Conservation (phyloP, 2,113 vertebrate species). For the Rhinoderma darwinii region DNA sequence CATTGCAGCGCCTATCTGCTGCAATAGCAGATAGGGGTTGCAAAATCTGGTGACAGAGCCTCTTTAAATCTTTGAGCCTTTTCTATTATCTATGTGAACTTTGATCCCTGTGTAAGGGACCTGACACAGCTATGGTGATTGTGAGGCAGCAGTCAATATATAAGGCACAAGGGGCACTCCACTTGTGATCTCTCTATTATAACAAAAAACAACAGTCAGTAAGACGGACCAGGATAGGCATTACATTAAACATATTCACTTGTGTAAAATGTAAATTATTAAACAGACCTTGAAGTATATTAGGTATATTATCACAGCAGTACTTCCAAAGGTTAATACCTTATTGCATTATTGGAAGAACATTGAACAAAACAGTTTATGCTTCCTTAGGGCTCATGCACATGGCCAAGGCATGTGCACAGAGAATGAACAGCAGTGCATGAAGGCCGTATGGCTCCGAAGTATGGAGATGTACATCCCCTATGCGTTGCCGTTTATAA, state of each 20-base stretch:
- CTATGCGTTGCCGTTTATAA: too few species aligned
- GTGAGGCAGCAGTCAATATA: not conserved
- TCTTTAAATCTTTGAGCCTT: not conserved
- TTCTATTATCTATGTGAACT: not conserved
- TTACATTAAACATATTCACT: not conserved
- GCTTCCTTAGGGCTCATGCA: not conserved
- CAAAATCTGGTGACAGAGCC: too few species aligned
- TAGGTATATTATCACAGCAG: not conserved
- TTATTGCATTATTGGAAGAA: not conserved
- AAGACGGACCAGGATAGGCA: not conserved
- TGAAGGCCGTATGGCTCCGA: not conserved
- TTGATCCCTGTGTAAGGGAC: not conserved
- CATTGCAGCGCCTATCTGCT: too few species aligned
- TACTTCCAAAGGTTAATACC: not conserved
- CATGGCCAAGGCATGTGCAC: not conserved
- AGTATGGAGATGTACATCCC: not conserved
- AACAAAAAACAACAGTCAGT: not conserved
- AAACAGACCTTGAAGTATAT: not conserved
- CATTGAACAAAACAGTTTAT: not conserved
- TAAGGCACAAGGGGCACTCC: not conserved
- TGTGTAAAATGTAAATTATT: constrained; percentile 7
- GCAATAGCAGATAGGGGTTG: too few species aligned
- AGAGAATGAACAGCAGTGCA: not conserved
- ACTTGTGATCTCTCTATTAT: not conserved
- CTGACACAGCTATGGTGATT: not conserved